These are phyloP conservation scores for Garra rufa DNA, from an alignment of 2,113 vertebrate genomes.

Conservation along the genomic window DNA sequence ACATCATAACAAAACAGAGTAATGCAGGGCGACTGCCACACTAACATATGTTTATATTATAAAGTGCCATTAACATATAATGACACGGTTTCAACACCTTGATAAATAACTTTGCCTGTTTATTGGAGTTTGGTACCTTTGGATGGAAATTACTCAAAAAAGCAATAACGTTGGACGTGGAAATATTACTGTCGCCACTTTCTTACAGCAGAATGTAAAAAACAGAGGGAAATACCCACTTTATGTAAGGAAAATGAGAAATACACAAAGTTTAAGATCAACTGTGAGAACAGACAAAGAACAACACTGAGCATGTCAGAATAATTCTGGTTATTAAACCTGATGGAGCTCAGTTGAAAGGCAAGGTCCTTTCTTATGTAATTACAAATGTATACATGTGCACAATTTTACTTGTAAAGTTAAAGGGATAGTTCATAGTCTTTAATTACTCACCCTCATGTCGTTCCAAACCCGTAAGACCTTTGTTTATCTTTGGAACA, in stretches of 20 bases:
- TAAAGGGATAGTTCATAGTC: background rate
- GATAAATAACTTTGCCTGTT: slow-evolving; percentile 18
- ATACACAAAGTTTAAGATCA: too few species aligned
- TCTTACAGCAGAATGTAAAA: slow-evolving; percentile 8
- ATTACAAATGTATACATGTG: background rate
- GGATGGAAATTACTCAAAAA: background rate
- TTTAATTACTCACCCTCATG: too few species aligned
- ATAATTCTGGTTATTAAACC: background rate
- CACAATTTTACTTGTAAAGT: background rate
- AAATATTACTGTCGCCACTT: background rate
- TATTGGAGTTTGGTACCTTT: background rate
- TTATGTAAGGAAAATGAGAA: background rate
- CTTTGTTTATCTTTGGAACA: background rate
- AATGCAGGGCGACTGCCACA: slow-evolving; percentile 33
- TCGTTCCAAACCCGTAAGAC: background rate
- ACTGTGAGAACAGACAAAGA: slow-evolving; percentile 1
- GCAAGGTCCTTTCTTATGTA: background rate
- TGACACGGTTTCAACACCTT: slow-evolving; percentile 9
- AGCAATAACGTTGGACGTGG: background rate
- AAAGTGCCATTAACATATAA: slow-evolving; percentile 5
- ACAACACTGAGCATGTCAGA: slow-evolving; percentile 3
- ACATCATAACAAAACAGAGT: slow-evolving; percentile 41
- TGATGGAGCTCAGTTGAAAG: background rate
- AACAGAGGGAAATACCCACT: background rate
- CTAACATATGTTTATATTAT: slow-evolving; percentile 26